phyloP scores from a whole-genome alignment of 2,113 vertebrate species.

The Picathartes gymnocephalus region DNA sequence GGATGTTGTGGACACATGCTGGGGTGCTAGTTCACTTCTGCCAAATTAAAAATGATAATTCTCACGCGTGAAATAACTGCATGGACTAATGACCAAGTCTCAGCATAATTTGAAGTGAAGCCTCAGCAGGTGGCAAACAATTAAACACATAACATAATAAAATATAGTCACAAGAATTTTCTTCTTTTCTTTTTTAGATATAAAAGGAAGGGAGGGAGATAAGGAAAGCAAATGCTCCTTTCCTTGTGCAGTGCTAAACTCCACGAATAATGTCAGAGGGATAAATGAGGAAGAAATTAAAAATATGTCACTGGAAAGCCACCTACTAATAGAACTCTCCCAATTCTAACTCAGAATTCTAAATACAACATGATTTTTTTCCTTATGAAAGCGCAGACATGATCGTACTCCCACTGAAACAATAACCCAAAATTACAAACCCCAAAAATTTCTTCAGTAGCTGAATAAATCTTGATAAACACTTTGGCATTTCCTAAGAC shows the following conservation, averaged over 20 bases:
- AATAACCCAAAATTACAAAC: background rate
- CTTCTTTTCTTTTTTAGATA: background rate
- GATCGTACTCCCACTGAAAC: background rate
- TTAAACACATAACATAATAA: slow-evolving; percentile 51
- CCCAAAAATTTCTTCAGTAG: background rate
- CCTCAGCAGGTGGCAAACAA: slow-evolving; percentile 75
- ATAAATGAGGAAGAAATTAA: background rate
- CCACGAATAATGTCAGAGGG: background rate
- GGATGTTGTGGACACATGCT: slow-evolving; percentile 73
- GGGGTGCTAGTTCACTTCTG: slow-evolving; percentile 73
- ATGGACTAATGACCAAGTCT: slow-evolving; percentile 79
- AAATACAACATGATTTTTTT: background rate
- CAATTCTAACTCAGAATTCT: background rate
- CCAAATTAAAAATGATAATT: slow-evolving; percentile 84
- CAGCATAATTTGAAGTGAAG: slow-evolving; percentile 69
- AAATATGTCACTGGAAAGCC: background rate
- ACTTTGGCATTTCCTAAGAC: background rate
- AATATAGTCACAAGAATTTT: slow-evolving; percentile 44
- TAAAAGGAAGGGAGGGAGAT: background rate
- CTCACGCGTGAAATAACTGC: slow-evolving; percentile 78
- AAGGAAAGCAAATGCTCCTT: background rate
- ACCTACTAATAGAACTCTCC: background rate
- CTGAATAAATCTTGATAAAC: background rate
- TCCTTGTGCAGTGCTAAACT: background rate
- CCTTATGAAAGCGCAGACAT: background rate